Evolutionary conservation across 2,888 invertebrate species (phyloP), one percentile per base, ranked within the genome.

Genomic region (Pristionchus arcanus): DNA sequence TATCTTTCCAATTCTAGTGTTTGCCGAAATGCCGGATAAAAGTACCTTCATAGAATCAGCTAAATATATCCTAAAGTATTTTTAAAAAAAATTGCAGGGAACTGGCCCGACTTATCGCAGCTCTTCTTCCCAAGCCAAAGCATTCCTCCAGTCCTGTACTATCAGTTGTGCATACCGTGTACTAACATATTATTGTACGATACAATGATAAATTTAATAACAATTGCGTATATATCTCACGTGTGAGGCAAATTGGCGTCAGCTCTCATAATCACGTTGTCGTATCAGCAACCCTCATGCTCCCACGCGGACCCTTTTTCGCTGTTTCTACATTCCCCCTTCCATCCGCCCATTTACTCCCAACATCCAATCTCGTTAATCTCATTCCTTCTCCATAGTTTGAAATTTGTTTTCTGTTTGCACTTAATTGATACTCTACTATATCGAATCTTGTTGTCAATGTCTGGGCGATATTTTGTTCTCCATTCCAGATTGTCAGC

Each of bases 361-460:
- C 66, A 66, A 66, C 66, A 66, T 66, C n/a, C 66, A 66, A 66
- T 66, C 66, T 28, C 66, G n/a, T 25, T 28, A 66, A 66, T 66
- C 28, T 0, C 66, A 13, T 21, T 21, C 55, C 21, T 21, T 21
- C 9, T 55, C 16, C 55, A 16, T 19, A 16, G 55, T 21, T 16
- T 55, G 21, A 55, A 4, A 19, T 3, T 21, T 21, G 21, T 55
- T 55, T 16, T 21, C 42, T 49, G 42, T 4, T 55, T 55, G 21
- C 19, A 9, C 55, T 55, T 19, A 15, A 55, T 16, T 55, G 55
- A 21, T 55, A 21, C 21, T 55, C 55, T 55, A 21, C 55, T 16
- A 55, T 13, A 21, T 55, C 21, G 55, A 21, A 55, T 21, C 55
- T 55, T 55, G 55, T 55, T 55, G 16, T 53, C 49, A 53, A 53